phyloP scores from a whole-genome alignment of 2,113 vertebrate species.

The Nibea albiflora region DNA sequence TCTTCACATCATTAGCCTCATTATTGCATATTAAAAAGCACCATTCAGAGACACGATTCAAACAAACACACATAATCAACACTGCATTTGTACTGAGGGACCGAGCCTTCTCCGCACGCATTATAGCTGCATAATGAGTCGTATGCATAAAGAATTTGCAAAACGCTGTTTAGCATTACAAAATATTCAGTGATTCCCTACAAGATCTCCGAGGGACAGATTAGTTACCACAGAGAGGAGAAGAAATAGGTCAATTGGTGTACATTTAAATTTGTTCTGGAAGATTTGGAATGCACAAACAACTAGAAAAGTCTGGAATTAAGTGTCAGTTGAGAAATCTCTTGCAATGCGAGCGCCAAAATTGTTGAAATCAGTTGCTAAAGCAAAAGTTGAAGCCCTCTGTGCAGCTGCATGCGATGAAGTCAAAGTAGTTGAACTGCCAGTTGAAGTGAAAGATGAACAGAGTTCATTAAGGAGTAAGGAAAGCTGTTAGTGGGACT shows the following conservation, averaged over 20 bases:
- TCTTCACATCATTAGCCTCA: conserved; percentile 61
- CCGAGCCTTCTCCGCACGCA: conserved; percentile 35
- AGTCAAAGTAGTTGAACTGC: conserved; percentile 1
- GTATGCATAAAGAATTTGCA: conserved; percentile 41
- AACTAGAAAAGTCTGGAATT: not conserved
- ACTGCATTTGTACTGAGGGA: conserved; percentile 36
- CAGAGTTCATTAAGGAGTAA: not conserved
- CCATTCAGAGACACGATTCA: conserved; percentile 48
- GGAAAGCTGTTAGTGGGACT: not conserved
- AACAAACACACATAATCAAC: conserved; percentile 57
- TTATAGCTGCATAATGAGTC: conserved; percentile 57
- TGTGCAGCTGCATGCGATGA: not conserved
- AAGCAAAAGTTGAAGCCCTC: not conserved
- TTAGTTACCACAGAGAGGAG: conserved; percentile 8
- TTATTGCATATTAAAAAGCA: conserved; percentile 74
- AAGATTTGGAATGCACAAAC: not conserved
- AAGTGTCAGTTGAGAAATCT: not conserved
- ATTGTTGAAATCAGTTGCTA: not conserved
- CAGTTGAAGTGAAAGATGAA: not conserved
- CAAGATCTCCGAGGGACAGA: conserved; percentile 32
- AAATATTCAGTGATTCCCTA: conserved; percentile 46
- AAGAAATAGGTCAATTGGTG: not conserved
- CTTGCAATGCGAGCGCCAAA: conserved; percentile 1
- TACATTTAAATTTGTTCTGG: not conserved
- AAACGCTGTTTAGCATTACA: conserved; percentile 54